phyloP scores from a whole-genome alignment of 2,113 vertebrate species.

The Hystrix cristata region DNA sequence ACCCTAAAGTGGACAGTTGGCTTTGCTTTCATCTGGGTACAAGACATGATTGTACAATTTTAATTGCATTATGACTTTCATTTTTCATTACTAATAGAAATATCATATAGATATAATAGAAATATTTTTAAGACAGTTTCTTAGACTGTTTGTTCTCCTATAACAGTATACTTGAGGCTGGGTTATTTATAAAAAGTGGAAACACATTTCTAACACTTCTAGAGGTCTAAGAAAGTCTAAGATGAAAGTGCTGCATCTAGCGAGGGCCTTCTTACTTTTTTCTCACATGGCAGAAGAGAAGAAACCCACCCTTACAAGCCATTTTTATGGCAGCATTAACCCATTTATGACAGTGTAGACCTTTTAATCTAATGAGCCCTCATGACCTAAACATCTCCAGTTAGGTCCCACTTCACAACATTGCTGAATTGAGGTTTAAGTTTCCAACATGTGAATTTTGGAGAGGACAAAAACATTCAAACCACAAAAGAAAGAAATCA shows the following conservation, averaged over 20 bases:
- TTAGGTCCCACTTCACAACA: neutral
- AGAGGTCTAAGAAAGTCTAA: neutral
- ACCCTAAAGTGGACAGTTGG: neutral
- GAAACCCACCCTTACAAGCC: neutral
- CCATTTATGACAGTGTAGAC: neutral
- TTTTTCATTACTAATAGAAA: conserved; percentile 12
- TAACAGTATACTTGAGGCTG: neutral
- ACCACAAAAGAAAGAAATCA: neutral
- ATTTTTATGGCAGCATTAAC: neutral
- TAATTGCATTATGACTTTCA: neutral
- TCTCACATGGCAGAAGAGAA: neutral
- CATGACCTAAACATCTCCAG: neutral
- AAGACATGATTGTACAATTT: neutral
- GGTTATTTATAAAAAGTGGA: neutral
- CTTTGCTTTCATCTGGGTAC: neutral
- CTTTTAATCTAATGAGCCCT: neutral
- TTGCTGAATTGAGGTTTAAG: neutral
- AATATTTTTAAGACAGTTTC: neutral
- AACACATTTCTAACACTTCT: neutral
- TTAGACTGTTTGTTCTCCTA: neutral
- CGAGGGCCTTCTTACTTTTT: neutral
- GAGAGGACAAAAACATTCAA: neutral
- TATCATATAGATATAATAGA: neutral
- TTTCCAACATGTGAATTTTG: neutral
- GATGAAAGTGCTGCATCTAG: neutral